Evolutionary conservation across 2,113 vertebrate species (phyloP), one percentile per base, ranked within the genome.

Genomic region (Clarias batrachus): DNA sequence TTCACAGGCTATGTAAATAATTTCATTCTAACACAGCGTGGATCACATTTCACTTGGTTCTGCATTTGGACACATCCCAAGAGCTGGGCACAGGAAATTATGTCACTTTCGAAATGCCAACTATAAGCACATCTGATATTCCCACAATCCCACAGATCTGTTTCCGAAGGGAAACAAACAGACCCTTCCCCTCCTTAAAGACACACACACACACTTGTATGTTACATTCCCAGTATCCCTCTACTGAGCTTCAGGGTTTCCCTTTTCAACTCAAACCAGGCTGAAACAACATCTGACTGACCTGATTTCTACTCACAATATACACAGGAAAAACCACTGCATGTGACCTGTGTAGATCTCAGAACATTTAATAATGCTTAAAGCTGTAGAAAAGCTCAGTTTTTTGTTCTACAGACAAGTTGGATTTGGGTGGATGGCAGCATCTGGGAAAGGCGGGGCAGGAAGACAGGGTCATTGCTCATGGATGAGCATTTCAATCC

Each of bases 141-240:
- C 88, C 84, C 88, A 88, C 90, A 89, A 84, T 86, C 74, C 86
- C 77, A 84, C 57, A 33, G 68, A 74, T 37, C 73, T 19, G 37
- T 89, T 90, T 89, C 88, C 81, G 37, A 85, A 90, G 81, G 66
- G 77, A 91, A 85, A 84, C 77, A 91, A 90, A 89, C 63, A 70
- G 77, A 70, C 62, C n/a, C 65, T 85, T 81, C 73, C 74, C 57
- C 37, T 68, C 41, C 52, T 7, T 59, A 48, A 41, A 80, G 33
- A 86, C 60, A 89, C 33, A 71, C 56, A 78, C 74, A 65, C 59
- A 63, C 17, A 76, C 70, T 2, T 74, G 2, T 12, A 30, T 21
- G 23, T 71, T 83, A 70, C 10, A 3, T 66, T 86, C 48, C 66
- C 41, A 81, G 60, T n/a, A 59, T 82, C 65, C 59, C 63, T 56